Base-by-base conservation (phyloP, 2,888 invertebrate species). In the Drosophila picticornis region DNA sequence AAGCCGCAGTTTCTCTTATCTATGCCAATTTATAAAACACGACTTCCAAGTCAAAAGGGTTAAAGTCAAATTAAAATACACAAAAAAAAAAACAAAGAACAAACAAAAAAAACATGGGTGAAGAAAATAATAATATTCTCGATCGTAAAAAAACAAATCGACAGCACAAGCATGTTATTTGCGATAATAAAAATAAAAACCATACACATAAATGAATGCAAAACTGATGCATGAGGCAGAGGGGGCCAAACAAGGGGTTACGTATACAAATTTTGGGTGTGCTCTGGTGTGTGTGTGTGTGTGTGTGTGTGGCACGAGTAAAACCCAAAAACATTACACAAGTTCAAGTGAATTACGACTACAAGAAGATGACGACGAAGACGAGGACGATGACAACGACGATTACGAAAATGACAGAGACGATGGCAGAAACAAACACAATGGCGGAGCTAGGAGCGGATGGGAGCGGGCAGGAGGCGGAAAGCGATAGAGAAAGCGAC, bases 271-370 rank as follows among this genome's bases (percentile, higher is more conserved):
- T 25, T 46, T 46, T 22, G n/a, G 11, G 6, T 38, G 16, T 34
- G 50, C 56, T 36, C 16, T 34, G 5, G 34, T 43, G 71, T 51
- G 29, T 72, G 64, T 51, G 56, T 61, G 40, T 40, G 50, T 50
- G 50, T 22, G 27, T 56, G 34, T 38, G 31, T 36, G 56, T 34
- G 62, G 43, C 62, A 73, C 58, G 70, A 69, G 55, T 62, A 78
- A 66, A 61, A 78, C 70, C 68, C 70, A 70, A 80, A 79, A 81
- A 62, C 78, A 86, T 85, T 80, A 84, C 74, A 84, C 87, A 84
- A 87, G 83, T 73, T 79, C 83, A 75, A 87, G 81, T 89, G 88
- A 88, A 81, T 89, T 74, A 87, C 90, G 87, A 87, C 76, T 60
- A 74, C 66, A 75, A 78, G 83, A 53, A 84, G 81, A 77, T 67